phyloP scores from a whole-genome alignment of 64 coral and sea anemone species.

The Hydrozoanthus tunicans region DNA sequence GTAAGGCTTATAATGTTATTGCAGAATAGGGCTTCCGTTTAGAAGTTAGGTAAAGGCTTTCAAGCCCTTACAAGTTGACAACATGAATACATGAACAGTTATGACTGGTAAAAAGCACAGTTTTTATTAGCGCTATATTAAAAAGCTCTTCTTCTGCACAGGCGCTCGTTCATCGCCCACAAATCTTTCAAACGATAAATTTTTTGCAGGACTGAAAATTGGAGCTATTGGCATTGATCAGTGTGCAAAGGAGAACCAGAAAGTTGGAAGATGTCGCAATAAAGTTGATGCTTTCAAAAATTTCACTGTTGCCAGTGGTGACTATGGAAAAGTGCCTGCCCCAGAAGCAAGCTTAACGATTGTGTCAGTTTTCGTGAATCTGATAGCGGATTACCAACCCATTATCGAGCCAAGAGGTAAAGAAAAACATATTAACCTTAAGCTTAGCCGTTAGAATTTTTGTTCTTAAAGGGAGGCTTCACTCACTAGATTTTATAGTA shows the following conservation, averaged over 20 bases:
- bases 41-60: no score
- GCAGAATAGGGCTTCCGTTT: no score
- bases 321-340: slow-evolving; percentile 63
- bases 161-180: no score
- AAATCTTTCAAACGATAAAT: neutral
- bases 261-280: slow-evolving; percentile 73
- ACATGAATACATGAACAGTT: no score
- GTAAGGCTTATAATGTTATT: neutral
- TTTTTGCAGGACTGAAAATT: slow-evolving; percentile 66
- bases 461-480: no score
- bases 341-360: slow-evolving; percentile 53
- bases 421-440: neutral
- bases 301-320: slow-evolving; percentile 84
- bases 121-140: no score
- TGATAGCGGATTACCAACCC: slow-evolving; percentile 47
- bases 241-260: slow-evolving; percentile 74
- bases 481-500: no score
- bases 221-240: slow-evolving; percentile 86
- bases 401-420: slow-evolving; percentile 49
- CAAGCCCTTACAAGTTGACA: no score
- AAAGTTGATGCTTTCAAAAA: slow-evolving; percentile 56
- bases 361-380: slow-evolving; percentile 67
- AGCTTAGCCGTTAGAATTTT: no score
- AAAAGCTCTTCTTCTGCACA: no score
- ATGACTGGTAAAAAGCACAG: no score